Evolutionary conservation across 2,888 invertebrate genomes (phyloP), one percentile per base, ranked within the genome.

Genomic region (Tetramorium bicarinatum): DNA sequence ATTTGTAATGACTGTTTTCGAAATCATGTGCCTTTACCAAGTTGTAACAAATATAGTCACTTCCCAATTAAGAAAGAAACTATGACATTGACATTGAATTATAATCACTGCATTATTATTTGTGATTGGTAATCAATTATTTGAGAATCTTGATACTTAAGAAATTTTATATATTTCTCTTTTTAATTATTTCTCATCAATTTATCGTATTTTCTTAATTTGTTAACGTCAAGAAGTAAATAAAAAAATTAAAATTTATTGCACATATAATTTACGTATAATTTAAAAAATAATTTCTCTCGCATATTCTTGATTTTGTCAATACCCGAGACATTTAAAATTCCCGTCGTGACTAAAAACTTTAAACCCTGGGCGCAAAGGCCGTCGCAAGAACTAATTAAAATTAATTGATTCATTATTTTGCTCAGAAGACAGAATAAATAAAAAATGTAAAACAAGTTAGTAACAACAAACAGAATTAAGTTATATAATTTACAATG

Each of bases 391-490:
- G 8, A 2, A 25, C 18, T 52, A 18, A 67, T 77, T 44, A 29
- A 56, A 69, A 44, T 56, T 56, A 69, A 79, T 3, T 44, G 44
- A 69, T 56, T 79, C 56, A 15, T 41, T 7, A 52, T 64, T 18
- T 18, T 25, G 21, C 54, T 15, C 15, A 21, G 52, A 75, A 29
- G 18, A 9, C 6, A 21, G 3, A 13, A 7, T 9, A 44, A 56
- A 15, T 9, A 44, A 18, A 34, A 34, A 71, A 21, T 29, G 41
- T n/a, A 44, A 15, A 69, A n/a, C n/a, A 56, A 71, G 6, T 38
- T 21, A 41, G n/a, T 3, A 29, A 38, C n/a, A 13, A 9, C 13
- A 29, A 74, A 41, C 1, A 64, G 18, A 66, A 66, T 52, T 52
- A 52, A 76, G 3, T 25, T 25, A 25, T 25, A 15, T 66, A 66